Evolutionary conservation across 2,113 vertebrate genomes (phyloP).

Genomic region (Zosterops pallidus): DNA sequence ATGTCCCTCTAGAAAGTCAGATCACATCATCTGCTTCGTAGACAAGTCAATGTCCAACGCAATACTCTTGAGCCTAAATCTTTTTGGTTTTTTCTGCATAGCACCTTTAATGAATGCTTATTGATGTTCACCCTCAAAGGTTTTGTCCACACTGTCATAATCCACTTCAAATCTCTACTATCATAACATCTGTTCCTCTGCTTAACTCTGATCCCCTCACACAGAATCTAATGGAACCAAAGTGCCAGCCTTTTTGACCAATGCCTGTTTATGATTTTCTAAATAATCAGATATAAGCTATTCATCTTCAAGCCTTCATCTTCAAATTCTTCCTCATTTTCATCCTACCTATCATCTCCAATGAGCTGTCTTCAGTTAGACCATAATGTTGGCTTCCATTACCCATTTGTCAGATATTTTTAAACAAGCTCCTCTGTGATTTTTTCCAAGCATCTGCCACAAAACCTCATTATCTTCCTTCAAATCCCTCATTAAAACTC

Average conservation of each 20-base stretch:
- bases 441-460: slow-evolving; percentile 58
- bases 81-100: background rate
- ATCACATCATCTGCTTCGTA: background rate
- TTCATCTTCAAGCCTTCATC: background rate
- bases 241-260: background rate
- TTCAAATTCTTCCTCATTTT: slow-evolving; percentile 10
- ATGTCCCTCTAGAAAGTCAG: background rate
- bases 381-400: background rate
- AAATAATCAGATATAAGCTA: background rate
- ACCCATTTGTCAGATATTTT: slow-evolving; percentile 52
- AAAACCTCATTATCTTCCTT: slow-evolving; percentile 65
- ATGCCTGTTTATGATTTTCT: background rate
- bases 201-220: background rate
- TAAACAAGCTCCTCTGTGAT: slow-evolving; percentile 41
- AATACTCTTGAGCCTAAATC: background rate
- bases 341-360: background rate
- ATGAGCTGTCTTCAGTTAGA: background rate
- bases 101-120: background rate
- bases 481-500: slow-evolving; percentile 64
- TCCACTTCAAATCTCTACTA: background rate
- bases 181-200: background rate
- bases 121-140: background rate
- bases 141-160: background rate
- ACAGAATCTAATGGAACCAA: background rate
- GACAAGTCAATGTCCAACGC: background rate